Base-by-base conservation (phyloP, 2,888 invertebrate species). In the Drosophila setosimentum region DNA sequence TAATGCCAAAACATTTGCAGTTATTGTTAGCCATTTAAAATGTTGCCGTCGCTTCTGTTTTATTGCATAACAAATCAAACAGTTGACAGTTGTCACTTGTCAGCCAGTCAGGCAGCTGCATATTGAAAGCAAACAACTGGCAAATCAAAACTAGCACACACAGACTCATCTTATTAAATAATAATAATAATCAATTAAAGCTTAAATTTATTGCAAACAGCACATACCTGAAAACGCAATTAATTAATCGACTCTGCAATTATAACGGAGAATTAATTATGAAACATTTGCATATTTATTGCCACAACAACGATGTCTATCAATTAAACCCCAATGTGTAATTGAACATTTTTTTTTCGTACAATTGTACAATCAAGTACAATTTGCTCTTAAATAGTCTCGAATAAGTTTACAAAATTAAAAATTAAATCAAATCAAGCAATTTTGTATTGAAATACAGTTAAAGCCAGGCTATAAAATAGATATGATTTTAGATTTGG, bases 51-150 rank as follows among this genome's bases (percentile, higher is more conserved):
- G 45, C 24, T 53, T 30, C 37, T 35, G 30, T 62, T 49, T 61
- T 58, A 68, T 33, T 45, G 76, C 80, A 65, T 58, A 72, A 79
- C 80, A 80, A 68, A 84, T 83, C 84, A 87, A 81, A 64, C 61
- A 59, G 63, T 68, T 72, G 78, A 72, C 80, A 84, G 33, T 68
- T 79, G 66, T 51, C 73, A 65, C 57, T 68, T 68, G 74, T 49
- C 70, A 59, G 29, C 5, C 53, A 66, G 40, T 30, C 49, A 18
- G 18, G 10, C 8, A 24, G 32, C 21, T 24, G 16, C 54, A 54
- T 2, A 27, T 24, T 24, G 24, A 45, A 8, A 24, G 16, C 50
- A 50, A 30, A 24, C 64, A 35, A 32, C 50, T 60, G 50, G 27
- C 29, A 68, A 68, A 65, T 54, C 40, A 57, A 45, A 13, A 27